phyloP scores from a whole-genome alignment of 2,797 vertebrate genomes.

The Steatocranus sp. region DNA sequence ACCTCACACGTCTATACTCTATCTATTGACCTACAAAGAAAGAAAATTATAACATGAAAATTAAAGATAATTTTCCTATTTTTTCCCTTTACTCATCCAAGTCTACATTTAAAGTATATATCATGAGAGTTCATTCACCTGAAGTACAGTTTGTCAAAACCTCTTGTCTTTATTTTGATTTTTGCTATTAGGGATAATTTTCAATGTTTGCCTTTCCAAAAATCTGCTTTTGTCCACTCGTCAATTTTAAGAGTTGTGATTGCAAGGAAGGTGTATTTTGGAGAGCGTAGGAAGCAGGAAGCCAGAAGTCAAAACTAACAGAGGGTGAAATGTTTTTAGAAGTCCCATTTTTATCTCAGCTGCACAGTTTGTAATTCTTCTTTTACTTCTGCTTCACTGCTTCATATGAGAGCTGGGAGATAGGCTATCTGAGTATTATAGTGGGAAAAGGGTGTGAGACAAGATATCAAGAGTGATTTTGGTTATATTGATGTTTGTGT shows the following conservation, averaged over 20 bases:
- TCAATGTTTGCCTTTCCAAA: background rate
- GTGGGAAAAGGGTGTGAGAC: constrained; percentile 1
- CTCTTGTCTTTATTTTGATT: background rate
- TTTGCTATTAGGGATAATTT: background rate
- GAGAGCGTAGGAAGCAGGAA: constrained; percentile 52
- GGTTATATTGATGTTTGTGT: background rate
- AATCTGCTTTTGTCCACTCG: constrained; percentile 30
- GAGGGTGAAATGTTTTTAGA: constrained; percentile 56
- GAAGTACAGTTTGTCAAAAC: background rate
- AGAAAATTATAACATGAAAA: background rate
- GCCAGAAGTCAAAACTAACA: constrained; percentile 57
- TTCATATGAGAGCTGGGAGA: constrained; percentile 2
- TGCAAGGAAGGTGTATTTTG: constrained; percentile 48
- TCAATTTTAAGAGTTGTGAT: constrained; percentile 41
- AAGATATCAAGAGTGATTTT: constrained; percentile 6
- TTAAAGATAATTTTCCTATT: background rate
- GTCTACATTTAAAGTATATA: background rate
- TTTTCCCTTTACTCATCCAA: background rate
- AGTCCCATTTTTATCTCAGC: constrained; percentile 59
- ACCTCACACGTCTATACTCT: background rate
- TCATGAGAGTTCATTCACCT: background rate
- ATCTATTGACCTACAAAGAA: background rate
- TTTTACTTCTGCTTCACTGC: constrained; percentile 2
- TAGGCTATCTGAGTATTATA: constrained; percentile 12
- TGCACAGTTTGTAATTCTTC: constrained; percentile 28